phyloP scores from a whole-genome alignment of 1,140 invertebrate species.

The Trachymyrmex septentrionalis region DNA sequence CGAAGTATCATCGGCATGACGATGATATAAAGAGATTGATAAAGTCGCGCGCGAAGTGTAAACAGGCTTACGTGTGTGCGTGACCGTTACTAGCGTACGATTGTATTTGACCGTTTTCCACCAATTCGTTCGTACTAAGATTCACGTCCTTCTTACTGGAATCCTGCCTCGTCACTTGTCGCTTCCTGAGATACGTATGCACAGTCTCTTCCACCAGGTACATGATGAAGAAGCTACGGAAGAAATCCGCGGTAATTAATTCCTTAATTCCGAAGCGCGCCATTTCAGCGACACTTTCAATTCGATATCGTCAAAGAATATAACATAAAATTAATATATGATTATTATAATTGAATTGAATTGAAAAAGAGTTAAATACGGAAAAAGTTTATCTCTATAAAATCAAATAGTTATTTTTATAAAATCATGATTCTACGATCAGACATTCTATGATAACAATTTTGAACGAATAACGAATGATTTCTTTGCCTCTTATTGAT shows the following conservation, averaged over 20 bases:
- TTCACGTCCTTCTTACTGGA: constrained; percentile 69
- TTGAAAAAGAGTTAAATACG: too few species aligned
- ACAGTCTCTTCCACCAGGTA: constrained; percentile 94
- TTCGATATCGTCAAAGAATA: not conserved
- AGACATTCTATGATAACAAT: too few species aligned
- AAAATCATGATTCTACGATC: not conserved
- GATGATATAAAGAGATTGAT: not conserved
- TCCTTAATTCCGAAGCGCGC: not conserved
- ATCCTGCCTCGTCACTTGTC: constrained; percentile 39
- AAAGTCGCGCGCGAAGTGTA: not conserved
- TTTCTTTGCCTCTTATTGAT: not conserved
- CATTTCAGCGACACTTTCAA: not conserved
- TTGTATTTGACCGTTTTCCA: constrained; percentile 77
- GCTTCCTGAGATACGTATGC: constrained; percentile 89
- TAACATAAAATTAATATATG: not conserved
- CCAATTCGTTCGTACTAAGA: constrained; percentile 81
- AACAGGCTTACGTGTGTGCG: constrained; percentile 74
- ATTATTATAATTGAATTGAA: too few species aligned
- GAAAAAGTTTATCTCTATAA: too few species aligned
- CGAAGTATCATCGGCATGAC: not conserved
- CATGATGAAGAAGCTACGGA: constrained; percentile 93
- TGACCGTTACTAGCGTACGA: constrained; percentile 65
- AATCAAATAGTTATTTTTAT: not conserved
- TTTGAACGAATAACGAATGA: not conserved
- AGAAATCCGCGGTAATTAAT: constrained; percentile 29